Base-by-base conservation (phyloP, 2,113 vertebrate species). In the Sterrhoptilus dennistouni region DNA sequence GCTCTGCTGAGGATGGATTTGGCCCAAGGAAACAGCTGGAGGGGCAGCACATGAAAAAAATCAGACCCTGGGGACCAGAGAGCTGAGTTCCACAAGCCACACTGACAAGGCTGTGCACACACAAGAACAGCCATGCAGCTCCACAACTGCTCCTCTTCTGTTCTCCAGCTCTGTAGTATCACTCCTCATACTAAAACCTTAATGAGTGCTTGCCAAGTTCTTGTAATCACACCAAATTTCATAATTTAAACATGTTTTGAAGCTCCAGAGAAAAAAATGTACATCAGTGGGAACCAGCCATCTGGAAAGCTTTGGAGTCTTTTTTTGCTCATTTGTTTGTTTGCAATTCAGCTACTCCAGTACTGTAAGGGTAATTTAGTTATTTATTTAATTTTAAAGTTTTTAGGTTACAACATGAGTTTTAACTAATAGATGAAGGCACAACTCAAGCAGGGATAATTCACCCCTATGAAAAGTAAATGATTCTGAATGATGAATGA, bases 271-370 rank as follows among this genome's bases (percentile, higher is more conserved):
- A 68, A 92, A 95, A 38, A 94, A 93, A 77, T 1, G 56, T 93
- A 87, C 89, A 95, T 95, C 91, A 97, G 93, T 87, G 90, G 89
- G 95, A 95, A 95, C 69, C 80, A 96, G 88, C 93, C 93, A 96
- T 96, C 96, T 96, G 96, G 95, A 96, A 95, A 92, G 80, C 83
- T 96, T 83, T 53, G 64, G 85, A 95, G 63, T 81, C 76, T 91
- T 76, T 94, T 96, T 96, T 94, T 95, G 90, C 90, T 96, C 90
- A 87, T 93, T 94, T 96, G 90, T 96, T 97, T 97, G 83, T 97
- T 97, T 96, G 89, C 17, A 11, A 87, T 86, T 94, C 93, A 96
- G 77, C 84, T 86, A 33, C 87, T 95, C 59, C 76, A 75, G 57
- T 89, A 75, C 72, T 78, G 13, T 49, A 74, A 74, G 63, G 44